Conservation (phyloP, 2,797 vertebrate species). For the Lagodon rhomboides region DNA sequence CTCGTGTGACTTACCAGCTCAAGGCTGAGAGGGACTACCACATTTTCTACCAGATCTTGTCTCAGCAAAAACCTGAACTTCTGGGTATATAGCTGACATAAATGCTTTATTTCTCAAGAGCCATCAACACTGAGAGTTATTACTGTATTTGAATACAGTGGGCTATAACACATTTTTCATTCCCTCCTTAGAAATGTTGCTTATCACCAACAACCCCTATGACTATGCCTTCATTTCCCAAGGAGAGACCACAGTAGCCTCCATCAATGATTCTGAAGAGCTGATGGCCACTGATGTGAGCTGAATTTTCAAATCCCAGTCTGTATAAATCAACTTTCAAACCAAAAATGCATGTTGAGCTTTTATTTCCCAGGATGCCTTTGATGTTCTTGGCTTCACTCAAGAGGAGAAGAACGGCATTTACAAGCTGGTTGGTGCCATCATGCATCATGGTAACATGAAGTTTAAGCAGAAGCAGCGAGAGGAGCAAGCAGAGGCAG, state of each 20-base stretch:
- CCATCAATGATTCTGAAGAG: constrained; percentile 92
- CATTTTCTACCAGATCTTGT: constrained; percentile 93
- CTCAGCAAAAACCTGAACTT: constrained; percentile 92
- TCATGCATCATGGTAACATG: constrained; percentile 94
- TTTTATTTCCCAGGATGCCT: constrained; percentile 82
- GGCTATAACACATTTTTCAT: not conserved
- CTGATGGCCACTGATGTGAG: constrained; percentile 92
- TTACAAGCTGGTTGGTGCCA: constrained; percentile 90
- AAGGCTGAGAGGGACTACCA: constrained; percentile 91
- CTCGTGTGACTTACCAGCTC: constrained; percentile 90
- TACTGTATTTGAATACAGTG: not conserved
- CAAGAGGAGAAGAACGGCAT: constrained; percentile 90
- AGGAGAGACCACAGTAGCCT: constrained; percentile 92
- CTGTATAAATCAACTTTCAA: not conserved
- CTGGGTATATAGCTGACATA: constrained; percentile 76
- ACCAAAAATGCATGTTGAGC: not conserved
- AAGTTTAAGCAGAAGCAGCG: constrained; percentile 92
- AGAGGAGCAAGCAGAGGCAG: constrained; percentile 92
- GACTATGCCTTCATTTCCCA: constrained; percentile 93
- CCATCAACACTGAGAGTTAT: not conserved
- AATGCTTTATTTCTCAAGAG: no score
- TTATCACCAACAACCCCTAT: constrained; percentile 94
- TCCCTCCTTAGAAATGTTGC: constrained; percentile 87
- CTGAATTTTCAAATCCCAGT: not conserved
- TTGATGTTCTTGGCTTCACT: constrained; percentile 91